These are phyloP conservation scores for Mesoclemmys tuberculata DNA, from an alignment of 2,113 vertebrate genomes.

Conservation along the genomic window DNA sequence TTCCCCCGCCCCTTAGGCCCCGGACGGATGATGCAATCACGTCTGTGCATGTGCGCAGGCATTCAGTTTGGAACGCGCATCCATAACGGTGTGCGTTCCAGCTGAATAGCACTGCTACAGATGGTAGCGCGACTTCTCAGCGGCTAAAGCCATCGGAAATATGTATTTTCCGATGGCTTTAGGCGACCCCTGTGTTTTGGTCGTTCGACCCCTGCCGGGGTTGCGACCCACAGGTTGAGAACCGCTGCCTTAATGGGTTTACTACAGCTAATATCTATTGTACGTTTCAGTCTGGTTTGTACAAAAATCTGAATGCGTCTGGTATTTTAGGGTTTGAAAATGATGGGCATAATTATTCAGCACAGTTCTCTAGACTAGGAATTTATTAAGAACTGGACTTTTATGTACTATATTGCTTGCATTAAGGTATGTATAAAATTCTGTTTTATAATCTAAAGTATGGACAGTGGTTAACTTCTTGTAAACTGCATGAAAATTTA, in stretches of 20 bases:
- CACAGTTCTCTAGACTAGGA: conserved; percentile 27
- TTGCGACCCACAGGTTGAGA: no score
- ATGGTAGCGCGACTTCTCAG: no score
- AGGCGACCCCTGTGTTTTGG: no score
- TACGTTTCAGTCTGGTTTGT: conserved; percentile 24
- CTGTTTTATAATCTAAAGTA: conserved; percentile 55
- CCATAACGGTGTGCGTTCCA: no score
- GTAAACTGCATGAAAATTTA: conserved; percentile 10
- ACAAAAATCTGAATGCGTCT: background rate
- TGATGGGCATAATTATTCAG: background rate
- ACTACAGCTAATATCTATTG: conserved; percentile 1
- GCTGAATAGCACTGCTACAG: no score
- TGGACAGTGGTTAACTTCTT: conserved; percentile 23
- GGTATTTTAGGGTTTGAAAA: background rate
- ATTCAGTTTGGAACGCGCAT: no score
- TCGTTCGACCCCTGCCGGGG: no score
- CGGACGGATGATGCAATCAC: no score
- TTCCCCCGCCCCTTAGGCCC: no score
- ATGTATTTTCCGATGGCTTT: no score
- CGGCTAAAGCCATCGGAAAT: no score
- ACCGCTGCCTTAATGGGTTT: conserved; percentile 5
- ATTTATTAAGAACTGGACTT: conserved; percentile 41
- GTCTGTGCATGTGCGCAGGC: no score
- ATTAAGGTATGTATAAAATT: conserved; percentile 51
- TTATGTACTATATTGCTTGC: background rate